A percentile compares a stretch with the other conserved stretches of the same genome.
phyloP scores from a whole-genome alignment of 2,888 invertebrate genomes.

The Drosophila lacicola region DNA sequence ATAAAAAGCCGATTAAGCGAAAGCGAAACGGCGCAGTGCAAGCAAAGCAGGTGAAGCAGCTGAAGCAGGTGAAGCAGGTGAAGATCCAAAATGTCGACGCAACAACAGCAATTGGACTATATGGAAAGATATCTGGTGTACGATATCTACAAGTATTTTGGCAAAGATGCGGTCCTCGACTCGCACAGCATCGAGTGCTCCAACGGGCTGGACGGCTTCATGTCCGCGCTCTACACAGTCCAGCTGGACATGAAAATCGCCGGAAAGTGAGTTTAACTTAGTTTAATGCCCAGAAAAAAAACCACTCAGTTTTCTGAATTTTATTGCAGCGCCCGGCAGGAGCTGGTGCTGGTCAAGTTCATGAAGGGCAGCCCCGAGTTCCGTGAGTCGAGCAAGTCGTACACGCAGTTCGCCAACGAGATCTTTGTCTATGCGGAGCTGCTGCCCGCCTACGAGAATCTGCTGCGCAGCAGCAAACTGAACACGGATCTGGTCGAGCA shows the following conservation, averaged over 20 bases:
- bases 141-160: conserved; percentile 73
- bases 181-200: conserved; percentile 65
- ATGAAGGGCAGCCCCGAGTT: conserved; percentile 83
- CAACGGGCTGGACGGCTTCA: conserved; percentile 83
- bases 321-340: conserved; percentile 39
- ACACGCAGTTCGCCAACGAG: conserved; percentile 83
- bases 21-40: background rate
- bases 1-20: conserved; percentile 10
- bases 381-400: conserved; percentile 79
- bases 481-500: conserved; percentile 56
- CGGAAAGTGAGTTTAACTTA: conserved; percentile 42
- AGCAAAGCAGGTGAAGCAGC: background rate
- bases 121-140: conserved; percentile 75
- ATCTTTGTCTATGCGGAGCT: conserved; percentile 79
- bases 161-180: conserved; percentile 56
- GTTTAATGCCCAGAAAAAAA: background rate
- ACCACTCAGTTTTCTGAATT: too few species aligned
- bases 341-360: conserved; percentile 80
- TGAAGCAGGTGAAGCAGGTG: background rate
- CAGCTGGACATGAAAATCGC: conserved; percentile 57
- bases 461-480: conserved; percentile 63
- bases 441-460: conserved; percentile 78
- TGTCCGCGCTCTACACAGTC: conserved; percentile 82
- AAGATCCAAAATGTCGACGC: conserved; percentile 31
- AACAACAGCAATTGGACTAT: conserved; percentile 67